phyloP scores from a whole-genome alignment of 2,113 vertebrate species.

The Daboia siamensis region DNA sequence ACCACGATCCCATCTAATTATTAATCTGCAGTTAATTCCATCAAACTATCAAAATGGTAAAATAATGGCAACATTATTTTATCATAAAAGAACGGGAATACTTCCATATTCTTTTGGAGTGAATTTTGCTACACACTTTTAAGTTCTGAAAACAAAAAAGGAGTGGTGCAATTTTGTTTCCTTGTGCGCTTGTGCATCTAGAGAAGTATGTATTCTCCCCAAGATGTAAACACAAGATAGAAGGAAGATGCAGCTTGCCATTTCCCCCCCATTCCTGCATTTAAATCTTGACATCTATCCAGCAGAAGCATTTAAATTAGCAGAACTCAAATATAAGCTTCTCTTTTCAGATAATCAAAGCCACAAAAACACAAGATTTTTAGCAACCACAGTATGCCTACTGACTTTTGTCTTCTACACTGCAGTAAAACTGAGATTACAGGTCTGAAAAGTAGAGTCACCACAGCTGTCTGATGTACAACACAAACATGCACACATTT shows the following conservation, averaged over 20 bases:
- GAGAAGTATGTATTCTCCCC: not conserved
- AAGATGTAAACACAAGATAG: not conserved
- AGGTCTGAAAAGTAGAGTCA: slow-evolving; percentile 17
- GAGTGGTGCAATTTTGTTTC: not conserved
- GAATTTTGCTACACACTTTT: slow-evolving; percentile 4
- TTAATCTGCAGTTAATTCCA: not conserved
- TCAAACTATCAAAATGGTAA: not conserved
- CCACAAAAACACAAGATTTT: not conserved
- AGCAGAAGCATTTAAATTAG: not conserved
- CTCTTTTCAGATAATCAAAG: slow-evolving; percentile 30
- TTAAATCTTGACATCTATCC: not conserved
- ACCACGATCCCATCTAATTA: not conserved
- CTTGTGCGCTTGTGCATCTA: slow-evolving; percentile 34
- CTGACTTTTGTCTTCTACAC: not conserved
- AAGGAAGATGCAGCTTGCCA: slow-evolving; percentile 39
- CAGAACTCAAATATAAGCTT: slow-evolving; percentile 16
- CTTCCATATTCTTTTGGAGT: not conserved
- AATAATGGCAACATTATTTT: not conserved
- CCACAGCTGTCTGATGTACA: accelerated
- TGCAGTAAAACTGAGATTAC: slow-evolving; percentile 13
- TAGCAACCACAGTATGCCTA: not conserved
- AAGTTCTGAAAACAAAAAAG: slow-evolving; percentile 16
- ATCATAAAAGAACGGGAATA: not conserved
- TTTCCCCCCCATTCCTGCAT: not conserved
- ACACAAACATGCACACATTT: not conserved